Evolutionary conservation across 2,113 vertebrate genomes (phyloP), one percentile per base, ranked within the genome.

Genomic region (Melanostigma gelatinosum): DNA sequence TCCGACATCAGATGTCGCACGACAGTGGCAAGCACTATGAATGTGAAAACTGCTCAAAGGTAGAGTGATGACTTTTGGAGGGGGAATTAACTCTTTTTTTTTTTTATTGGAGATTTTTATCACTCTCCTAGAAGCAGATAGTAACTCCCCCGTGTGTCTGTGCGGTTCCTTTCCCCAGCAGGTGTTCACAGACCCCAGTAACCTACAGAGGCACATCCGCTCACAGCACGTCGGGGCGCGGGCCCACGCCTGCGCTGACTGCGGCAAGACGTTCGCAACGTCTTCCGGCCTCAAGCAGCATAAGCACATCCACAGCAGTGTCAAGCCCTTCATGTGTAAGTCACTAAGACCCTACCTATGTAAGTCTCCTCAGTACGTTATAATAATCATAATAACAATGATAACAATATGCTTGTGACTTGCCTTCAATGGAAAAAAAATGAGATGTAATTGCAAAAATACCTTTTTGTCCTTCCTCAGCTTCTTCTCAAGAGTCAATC

Each of bases 281-380:
- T 99, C 98, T 79, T 99, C 98, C 8, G 98, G 98, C 95, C 97
- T 99, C 93, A 99, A 99, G 96, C 98, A 99, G 87, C 98, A 99
- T 95, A 99, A 99, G 96, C 98, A 99, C 96, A 99, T 99, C 96
- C 98, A 99, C 96, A 99, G 98, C 96, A 99, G 97, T 95, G 97
- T 99, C 97, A 99, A 99, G 96, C 98, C 98, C 95, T 99, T 99
- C 94, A 98, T 99, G 97, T 99, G 98, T 99, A 98, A 99, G 98
- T 99, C 95, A 95, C 93, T 95, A 94, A 95, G 93, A 94, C 94
- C 94, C 93, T 95, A 94, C 94, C 94, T 95, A 95, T 95, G 95
- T 96, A 95, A 95, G 95, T 95, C 93, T 94, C 76, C 88, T 89
- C 91, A 92, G 88, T 89, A 91, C 82, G 84, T 92, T 89, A 89